Percentiles rank a stretch among this genome's conserved stretches.
phyloP scores from a whole-genome alignment of 2,113 vertebrate species.

The Crypturellus undulatus region DNA sequence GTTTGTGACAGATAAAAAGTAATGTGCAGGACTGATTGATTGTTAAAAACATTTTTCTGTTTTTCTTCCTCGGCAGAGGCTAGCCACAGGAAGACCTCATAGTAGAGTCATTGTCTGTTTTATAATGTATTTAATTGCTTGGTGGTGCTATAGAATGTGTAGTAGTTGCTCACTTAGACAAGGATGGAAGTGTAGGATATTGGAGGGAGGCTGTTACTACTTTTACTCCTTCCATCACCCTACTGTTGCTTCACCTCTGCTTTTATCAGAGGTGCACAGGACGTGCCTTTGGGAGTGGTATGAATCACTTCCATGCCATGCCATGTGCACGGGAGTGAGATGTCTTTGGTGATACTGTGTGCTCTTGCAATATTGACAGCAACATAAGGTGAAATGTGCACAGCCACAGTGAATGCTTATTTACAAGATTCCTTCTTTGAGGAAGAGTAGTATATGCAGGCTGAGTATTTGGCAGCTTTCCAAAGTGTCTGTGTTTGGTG shows the following conservation, averaged over 20 bases:
- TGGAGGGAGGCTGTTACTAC: not conserved
- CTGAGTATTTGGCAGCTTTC: not conserved
- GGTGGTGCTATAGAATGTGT: not conserved
- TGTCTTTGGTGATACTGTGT: not conserved
- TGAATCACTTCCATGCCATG: fast-evolving
- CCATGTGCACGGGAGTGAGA: fast-evolving
- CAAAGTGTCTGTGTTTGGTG: not conserved
- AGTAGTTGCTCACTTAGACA: not conserved
- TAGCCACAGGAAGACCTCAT: not conserved
- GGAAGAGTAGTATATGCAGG: not conserved
- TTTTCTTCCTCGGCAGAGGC: not conserved
- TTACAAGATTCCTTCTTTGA: not conserved
- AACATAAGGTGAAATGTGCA: fast-evolving
- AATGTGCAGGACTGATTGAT: not conserved
- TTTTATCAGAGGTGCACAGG: not conserved
- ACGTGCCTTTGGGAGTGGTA: fast-evolving
- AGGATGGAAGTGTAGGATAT: not conserved
- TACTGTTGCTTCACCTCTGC: not conserved
- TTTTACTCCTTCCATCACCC: not conserved
- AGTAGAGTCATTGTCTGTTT: not conserved
- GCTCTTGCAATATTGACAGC: not conserved
- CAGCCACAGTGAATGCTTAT: not conserved
- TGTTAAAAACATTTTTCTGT: not conserved
- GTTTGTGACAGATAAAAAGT: not conserved
- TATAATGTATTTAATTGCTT: not conserved